Conservation (phyloP, 2,888 invertebrate genomes). For the Drosophila leonis region DNA sequence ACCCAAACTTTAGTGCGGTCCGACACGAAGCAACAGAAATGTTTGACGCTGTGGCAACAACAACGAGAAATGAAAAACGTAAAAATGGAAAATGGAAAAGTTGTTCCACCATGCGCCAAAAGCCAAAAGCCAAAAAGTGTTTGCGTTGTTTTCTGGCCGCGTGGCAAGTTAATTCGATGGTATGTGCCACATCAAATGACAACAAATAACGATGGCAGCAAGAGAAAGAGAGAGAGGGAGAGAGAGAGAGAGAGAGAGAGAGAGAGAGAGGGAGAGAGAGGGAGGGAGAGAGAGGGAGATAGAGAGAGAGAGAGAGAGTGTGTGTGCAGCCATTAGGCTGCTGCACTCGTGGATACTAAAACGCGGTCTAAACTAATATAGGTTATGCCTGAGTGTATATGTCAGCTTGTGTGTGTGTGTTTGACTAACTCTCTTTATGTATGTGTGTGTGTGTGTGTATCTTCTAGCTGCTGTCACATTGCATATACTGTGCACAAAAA, state of each 20-base stretch:
- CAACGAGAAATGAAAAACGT: background rate
- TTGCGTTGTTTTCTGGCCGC: constrained; percentile 23
- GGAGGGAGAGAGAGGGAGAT: background rate
- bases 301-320: background rate
- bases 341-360: constrained; percentile 24
- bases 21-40: constrained; percentile 19
- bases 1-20: constrained; percentile 32
- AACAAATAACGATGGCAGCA: constrained; percentile 9
- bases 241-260: background rate
- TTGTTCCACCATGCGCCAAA: constrained; percentile 16
- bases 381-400: background rate
- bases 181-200: constrained; percentile 24
- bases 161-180: constrained; percentile 39
- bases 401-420: background rate
- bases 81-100: constrained; percentile 9
- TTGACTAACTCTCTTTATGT: background rate
- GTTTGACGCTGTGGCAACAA: constrained; percentile 18
- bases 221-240: background rate
- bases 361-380: constrained; percentile 33
- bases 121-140: constrained; percentile 40
- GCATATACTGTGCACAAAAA: constrained; percentile 14
- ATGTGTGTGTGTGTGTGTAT: background rate
- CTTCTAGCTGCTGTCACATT: constrained; percentile 21
- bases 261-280: background rate
- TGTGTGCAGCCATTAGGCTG: constrained; percentile 9